Conservation (phyloP, 1,140 invertebrate genomes). For the Caerostris darwini region DNA sequence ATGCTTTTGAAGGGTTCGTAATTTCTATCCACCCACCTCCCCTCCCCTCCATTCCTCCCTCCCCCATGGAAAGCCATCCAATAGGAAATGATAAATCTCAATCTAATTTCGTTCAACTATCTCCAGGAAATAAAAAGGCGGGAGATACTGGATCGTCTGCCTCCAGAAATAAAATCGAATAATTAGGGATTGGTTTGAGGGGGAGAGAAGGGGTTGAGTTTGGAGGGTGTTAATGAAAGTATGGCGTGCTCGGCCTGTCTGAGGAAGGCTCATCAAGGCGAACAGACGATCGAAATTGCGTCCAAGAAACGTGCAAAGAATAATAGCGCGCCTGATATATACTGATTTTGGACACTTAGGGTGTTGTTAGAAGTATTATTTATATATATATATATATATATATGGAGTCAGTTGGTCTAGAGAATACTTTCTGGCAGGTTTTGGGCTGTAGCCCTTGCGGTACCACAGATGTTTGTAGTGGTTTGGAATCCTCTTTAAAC, state of each 20-base stretch:
- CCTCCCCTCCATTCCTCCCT: accelerated
- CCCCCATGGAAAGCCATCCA: neutral
- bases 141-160: neutral
- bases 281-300: neutral
- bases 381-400: no score
- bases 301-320: neutral
- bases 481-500: no score
- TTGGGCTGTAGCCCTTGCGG: no score
- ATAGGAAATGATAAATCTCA: slow-evolving; percentile 21
- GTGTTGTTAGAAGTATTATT: no score
- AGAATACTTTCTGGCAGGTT: no score
- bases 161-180: neutral
- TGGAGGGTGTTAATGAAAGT: slow-evolving; percentile 27
- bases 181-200: neutral
- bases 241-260: slow-evolving; percentile 15
- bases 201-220: neutral
- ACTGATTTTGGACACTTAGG: no score
- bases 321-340: neutral
- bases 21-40: neutral
- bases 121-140: neutral
- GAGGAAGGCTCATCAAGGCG: neutral
- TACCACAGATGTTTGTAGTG: no score
- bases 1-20: neutral
- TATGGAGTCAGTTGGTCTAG: no score
- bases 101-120: neutral